Percentiles rank a stretch among this genome's conserved stretches.
phyloP scores from a whole-genome alignment of 2,888 invertebrate species.

The Ecliptopera silaceata region DNA sequence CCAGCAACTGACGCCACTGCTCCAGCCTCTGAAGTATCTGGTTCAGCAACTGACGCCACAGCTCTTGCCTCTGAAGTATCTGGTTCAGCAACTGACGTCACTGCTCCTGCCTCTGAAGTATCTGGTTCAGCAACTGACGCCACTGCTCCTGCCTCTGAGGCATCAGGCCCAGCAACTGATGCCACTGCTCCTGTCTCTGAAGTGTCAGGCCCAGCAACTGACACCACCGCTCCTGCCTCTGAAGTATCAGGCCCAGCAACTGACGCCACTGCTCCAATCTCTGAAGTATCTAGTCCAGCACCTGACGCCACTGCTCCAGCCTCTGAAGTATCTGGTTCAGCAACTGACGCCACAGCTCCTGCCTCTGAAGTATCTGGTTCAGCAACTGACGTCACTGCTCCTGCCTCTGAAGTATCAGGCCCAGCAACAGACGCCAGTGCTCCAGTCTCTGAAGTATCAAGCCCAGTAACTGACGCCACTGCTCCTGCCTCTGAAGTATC shows the following conservation, averaged over 20 bases:
- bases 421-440: background rate
- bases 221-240: background rate
- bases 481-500: background rate
- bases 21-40: background rate
- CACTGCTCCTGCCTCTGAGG: conserved; percentile 2
- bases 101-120: background rate
- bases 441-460: conserved; percentile 1
- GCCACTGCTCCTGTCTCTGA: conserved; percentile 2
- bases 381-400: background rate
- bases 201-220: conserved; percentile 30
- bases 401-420: conserved; percentile 4
- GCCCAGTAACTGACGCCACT: conserved; percentile 1
- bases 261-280: background rate
- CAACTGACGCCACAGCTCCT: background rate
- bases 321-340: conserved; percentile 11
- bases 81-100: background rate
- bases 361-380: background rate
- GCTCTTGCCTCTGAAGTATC: background rate
- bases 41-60: background rate
- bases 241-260: background rate
- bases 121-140: background rate
- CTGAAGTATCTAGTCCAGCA: background rate
- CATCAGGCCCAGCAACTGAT: conserved; percentile 1
- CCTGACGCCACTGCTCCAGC: background rate
- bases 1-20: background rate